Conservation (phyloP, 2,113 vertebrate genomes). For the Erythrocebus patas region DNA sequence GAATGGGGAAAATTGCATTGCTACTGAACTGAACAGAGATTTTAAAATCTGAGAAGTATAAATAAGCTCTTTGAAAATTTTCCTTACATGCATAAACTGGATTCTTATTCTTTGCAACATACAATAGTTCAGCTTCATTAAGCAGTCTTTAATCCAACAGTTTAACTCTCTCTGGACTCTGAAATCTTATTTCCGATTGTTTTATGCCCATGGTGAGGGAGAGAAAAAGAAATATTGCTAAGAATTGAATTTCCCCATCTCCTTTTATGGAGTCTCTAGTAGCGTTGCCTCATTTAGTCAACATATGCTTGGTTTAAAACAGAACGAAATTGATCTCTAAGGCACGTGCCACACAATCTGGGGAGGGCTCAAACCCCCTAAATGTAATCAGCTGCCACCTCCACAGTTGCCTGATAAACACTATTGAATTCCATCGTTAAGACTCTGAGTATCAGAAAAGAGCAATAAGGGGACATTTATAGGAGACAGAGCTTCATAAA, state of each 20-base stretch:
- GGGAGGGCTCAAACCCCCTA: background rate
- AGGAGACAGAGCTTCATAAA: background rate
- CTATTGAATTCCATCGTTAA: background rate
- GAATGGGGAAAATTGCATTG: background rate
- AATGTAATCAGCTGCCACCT: conserved; percentile 5
- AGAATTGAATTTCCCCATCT: conserved; percentile 41
- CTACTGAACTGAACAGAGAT: conserved; percentile 15
- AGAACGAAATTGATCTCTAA: conserved; percentile 40
- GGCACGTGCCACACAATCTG: background rate
- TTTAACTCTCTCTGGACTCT: conserved; percentile 36
- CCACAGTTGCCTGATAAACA: conserved; percentile 8
- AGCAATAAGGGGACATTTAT: background rate
- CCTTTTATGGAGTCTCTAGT: conserved; percentile 48
- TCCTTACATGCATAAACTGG: background rate
- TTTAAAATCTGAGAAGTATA: background rate
- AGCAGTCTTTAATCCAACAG: background rate
- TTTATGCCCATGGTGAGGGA: conserved; percentile 22
- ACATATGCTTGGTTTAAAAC: conserved; percentile 55
- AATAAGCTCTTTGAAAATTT: conserved; percentile 31
- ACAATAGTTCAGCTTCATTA: conserved; percentile 18
- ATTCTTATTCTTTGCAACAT: conserved; percentile 29
- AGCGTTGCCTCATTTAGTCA: conserved; percentile 54
- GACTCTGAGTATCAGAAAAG: background rate
- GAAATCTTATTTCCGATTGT: conserved; percentile 51
- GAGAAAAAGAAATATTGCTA: conserved; percentile 36